Evolutionary conservation across 1,140 invertebrate genomes (phyloP), one percentile per base, ranked within the genome.

Genomic region (Heliconius congener): DNA sequence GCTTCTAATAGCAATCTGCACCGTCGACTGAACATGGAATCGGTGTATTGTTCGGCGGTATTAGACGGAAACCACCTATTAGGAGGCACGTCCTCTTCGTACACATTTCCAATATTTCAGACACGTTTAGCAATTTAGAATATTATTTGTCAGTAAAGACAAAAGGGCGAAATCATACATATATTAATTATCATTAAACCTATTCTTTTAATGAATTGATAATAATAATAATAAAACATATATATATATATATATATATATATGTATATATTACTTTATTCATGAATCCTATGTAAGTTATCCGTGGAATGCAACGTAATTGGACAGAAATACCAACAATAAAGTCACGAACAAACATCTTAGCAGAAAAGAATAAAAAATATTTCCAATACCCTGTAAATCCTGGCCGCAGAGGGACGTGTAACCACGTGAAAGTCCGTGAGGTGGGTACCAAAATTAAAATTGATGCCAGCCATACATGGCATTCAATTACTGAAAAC

Each of bases 361-460:
- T 77, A 73, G 57, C 83, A 85, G 79, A 86, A 86, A 87, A 85
- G 86, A 76, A 90, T 88, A 87, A 91, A 89, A 93, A 93, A 90
- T 91, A 88, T 88, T 89, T 88, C 83, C 82, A 74, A 87, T 87
- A 89, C 84, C 88, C 84, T 84, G 70, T 79, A 87, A 91, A 91
- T 91, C 88, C 86, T 82, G 85, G 90, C 89, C 91, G 83, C 88
- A 84, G 76, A 46, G 78, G 75, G 84, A 89, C 86, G 87, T 86
- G 85, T 78, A 76, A 80, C 71, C 81, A 8, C 60, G 39, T 52
- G 1, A 55, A 79, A 81, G 71, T 66, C 66, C 79, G 80, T 84
- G 81, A 75, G 73, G 75, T 23, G 86, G 86, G 88, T 89, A 81
- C 82, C 79, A 83, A 66, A 66, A 66, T 30, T 27, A 66, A 66